Evolutionary conservation across 2,888 invertebrate species (phyloP).

Genomic region (Meloe dianella): DNA sequence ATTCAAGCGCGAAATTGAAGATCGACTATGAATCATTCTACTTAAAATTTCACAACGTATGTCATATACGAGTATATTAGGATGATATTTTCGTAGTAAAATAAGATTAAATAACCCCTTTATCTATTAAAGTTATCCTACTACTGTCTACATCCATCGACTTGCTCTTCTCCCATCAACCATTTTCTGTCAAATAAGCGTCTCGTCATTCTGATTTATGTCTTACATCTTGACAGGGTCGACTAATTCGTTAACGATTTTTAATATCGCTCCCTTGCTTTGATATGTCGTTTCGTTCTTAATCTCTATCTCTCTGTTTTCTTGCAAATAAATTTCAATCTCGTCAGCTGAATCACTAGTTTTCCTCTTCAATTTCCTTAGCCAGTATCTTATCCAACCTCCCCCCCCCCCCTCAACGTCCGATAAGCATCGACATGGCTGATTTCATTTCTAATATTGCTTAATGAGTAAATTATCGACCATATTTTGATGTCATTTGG

Average conservation of each 20-base stretch:
- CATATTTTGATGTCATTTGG: conserved; percentile 44
- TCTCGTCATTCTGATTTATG: conserved; percentile 13
- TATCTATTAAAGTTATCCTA: not conserved
- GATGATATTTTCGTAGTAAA: not conserved
- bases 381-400: conserved; percentile 3
- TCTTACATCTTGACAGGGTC: conserved; percentile 12
- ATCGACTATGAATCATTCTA: conserved; percentile 10
- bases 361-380: conserved; percentile 33
- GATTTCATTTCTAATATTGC: conserved; percentile 34
- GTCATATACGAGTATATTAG: not conserved
- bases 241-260: conserved; percentile 22
- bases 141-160: not conserved
- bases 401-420: not conserved
- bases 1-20: conserved; percentile 3
- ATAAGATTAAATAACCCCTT: not conserved
- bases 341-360: conserved; percentile 28
- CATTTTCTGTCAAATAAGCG: conserved; percentile 14
- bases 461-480: conserved; percentile 53
- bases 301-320: conserved; percentile 1
- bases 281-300: conserved; percentile 6
- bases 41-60: conserved; percentile 6
- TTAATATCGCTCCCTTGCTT: conserved; percentile 22
- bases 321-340: conserved; percentile 33
- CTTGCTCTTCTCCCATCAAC: not conserved
- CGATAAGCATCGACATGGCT: conserved; percentile 8